Base-by-base conservation (phyloP, 2,888 invertebrate species). In the Apodemia mormo region DNA sequence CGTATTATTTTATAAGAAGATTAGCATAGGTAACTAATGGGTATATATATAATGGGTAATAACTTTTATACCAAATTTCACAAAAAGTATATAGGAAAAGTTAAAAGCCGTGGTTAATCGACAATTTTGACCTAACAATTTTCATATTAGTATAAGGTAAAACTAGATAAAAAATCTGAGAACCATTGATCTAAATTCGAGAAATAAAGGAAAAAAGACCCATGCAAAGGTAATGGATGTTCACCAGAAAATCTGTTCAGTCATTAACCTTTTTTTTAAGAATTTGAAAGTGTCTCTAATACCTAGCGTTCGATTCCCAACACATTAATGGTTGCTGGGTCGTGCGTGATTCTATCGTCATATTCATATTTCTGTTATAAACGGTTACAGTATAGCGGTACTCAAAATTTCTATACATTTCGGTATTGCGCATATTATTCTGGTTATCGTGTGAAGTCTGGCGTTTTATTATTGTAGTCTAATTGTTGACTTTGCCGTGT, bases 311-410 rank as follows among this genome's bases (percentile, higher is more conserved):
- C 67, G 45, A 22, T 67, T 30, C 65, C 66, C 33, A 68, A 74
- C 33, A 64, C 64, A 64, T 64, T 70, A 75, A 78, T 74, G 74
- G 67, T 70, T 72, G 69, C 65, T 65, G 68, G 65, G 61, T 64
- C 74, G 70, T 76, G 75, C 77, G 76, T 77, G 76, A 74, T 76
- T 77, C 64, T 33, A 33, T 74, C 72, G 54, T 65, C 72, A 72
- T 74, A 75, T 76, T 76, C 77, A 76, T 74, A 76, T 75, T 75
- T 75, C 71, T 69, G 71, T 73, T 72, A 73, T 54, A 73, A 75
- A 78, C 78, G 75, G 79, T 77, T 79, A 78, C 74, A 69, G 70
- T n/a, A 61, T 77, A 79, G 75, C 79, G 78, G 79, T 78, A 74
- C 72, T 69, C 71, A 52, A 74, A 73, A 75, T 74, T 77, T 76